Evolutionary conservation across 2,888 invertebrate genomes (phyloP).

Genomic region (Dryadula phaetusa): DNA sequence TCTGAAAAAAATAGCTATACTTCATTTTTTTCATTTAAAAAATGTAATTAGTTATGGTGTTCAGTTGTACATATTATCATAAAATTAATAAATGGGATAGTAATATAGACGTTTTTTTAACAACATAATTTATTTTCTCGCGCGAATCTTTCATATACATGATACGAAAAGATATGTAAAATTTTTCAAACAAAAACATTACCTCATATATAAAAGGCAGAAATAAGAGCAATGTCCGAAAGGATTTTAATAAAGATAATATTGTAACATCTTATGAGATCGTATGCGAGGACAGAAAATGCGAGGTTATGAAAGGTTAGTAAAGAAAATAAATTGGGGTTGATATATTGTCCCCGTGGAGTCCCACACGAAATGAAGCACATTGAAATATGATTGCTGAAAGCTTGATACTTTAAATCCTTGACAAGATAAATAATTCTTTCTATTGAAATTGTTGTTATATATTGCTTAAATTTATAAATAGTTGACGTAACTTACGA

Average conservation of each 20-base stretch:
- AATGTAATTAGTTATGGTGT: too few species aligned
- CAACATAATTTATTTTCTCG: too few species aligned
- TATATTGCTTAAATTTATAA: too few species aligned
- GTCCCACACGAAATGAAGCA: constrained; percentile 62
- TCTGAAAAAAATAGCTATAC: too few species aligned
- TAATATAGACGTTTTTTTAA: too few species aligned
- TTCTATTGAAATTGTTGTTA: not conserved
- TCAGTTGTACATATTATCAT: too few species aligned
- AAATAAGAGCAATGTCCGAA: constrained; percentile 31
- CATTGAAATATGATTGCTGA: constrained; percentile 63
- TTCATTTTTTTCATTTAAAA: too few species aligned
- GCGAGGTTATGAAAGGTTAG: constrained; percentile 63
- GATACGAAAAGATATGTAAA: not conserved
- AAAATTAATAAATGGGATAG: too few species aligned
- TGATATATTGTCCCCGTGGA: constrained; percentile 71
- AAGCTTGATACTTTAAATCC: constrained; percentile 49
- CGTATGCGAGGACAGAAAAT: constrained; percentile 48
- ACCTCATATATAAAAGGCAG: not conserved
- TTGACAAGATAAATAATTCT: constrained; percentile 35
- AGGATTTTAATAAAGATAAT: constrained; percentile 38
- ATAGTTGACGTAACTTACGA: not conserved
- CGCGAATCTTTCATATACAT: too few species aligned
- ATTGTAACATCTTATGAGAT: constrained; percentile 15
- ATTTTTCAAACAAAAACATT: not conserved
- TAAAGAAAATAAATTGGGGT: constrained; percentile 71